Evolutionary conservation across 2,888 invertebrate genomes (phyloP).

Genomic region (Pandemis heparana): DNA sequence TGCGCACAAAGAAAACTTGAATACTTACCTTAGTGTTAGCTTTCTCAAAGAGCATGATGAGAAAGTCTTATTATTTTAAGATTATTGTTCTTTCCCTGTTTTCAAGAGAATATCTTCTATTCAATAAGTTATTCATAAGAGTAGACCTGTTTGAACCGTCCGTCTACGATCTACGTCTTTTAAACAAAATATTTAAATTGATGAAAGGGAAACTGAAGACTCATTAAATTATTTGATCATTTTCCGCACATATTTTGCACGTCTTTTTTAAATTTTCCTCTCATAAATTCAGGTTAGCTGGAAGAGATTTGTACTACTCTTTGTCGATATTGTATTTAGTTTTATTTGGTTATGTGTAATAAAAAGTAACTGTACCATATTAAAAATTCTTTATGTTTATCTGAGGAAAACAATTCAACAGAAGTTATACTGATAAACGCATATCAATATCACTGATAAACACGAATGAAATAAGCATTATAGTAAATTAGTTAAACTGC

Average conservation of each 20-base stretch:
- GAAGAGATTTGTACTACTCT: no score
- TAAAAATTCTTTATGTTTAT: no score
- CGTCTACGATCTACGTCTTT: background rate
- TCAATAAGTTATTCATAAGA: no score
- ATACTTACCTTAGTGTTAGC: slow-evolving; percentile 9
- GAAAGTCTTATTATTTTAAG: background rate
- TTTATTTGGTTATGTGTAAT: no score
- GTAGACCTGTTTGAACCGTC: background rate
- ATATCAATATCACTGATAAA: no score
- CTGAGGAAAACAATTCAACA: background rate
- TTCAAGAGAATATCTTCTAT: background rate
- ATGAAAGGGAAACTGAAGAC: background rate
- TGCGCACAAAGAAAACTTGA: slow-evolving; percentile 12
- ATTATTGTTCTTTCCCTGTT: background rate
- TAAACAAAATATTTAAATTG: background rate
- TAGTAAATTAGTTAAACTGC: background rate
- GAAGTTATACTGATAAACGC: background rate
- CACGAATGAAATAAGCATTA: background rate
- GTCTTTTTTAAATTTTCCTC: no score
- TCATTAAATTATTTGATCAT: background rate
- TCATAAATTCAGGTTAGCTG: no score
- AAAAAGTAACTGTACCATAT: no score
- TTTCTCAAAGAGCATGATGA: slow-evolving; percentile 3
- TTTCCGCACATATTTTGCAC: no score
- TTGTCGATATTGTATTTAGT: no score